phyloP scores from a whole-genome alignment of 2,888 invertebrate species.

The Smittia aterrima region DNA sequence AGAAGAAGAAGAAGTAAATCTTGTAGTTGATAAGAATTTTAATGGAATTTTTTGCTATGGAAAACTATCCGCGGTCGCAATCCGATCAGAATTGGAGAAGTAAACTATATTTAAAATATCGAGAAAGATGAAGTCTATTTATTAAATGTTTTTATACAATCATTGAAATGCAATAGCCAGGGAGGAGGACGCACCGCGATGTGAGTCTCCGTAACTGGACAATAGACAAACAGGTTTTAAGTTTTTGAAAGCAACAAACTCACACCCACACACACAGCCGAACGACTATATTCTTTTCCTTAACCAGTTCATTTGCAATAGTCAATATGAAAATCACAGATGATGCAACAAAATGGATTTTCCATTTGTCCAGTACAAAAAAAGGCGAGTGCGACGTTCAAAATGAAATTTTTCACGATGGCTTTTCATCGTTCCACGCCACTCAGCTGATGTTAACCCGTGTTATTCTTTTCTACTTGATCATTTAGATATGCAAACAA shows the following conservation, averaged over 20 bases:
- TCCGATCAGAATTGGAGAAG: not conserved
- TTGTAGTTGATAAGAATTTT: not conserved
- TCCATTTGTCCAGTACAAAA: slow-evolving; percentile 41
- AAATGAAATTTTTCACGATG: not conserved
- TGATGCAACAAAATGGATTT: slow-evolving; percentile 30
- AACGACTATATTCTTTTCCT: not conserved
- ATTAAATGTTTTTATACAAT: slow-evolving; percentile 38
- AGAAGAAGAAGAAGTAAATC: not conserved
- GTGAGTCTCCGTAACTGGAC: not conserved
- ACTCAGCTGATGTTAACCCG: slow-evolving; percentile 30
- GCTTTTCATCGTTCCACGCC: not conserved
- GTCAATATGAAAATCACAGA: slow-evolving; percentile 15
- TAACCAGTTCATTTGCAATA: slow-evolving; percentile 41
- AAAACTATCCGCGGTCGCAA: not conserved
- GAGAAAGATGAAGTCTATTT: slow-evolving; percentile 24
- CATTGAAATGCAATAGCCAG: slow-evolving; percentile 33
- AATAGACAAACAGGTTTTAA: slow-evolving; percentile 43
- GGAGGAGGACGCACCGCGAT: not conserved
- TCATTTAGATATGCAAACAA: not conserved
- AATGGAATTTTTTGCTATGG: not conserved
- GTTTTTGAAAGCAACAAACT: slow-evolving; percentile 41
- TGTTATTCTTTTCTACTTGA: slow-evolving; percentile 9
- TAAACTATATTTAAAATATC: not conserved
- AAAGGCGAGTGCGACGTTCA: slow-evolving; percentile 16
- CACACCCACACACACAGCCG: not conserved